These are phyloP conservation scores for Cairina moschata DNA, from an alignment of 2,113 vertebrate genomes.

Conservation along the genomic window DNA sequence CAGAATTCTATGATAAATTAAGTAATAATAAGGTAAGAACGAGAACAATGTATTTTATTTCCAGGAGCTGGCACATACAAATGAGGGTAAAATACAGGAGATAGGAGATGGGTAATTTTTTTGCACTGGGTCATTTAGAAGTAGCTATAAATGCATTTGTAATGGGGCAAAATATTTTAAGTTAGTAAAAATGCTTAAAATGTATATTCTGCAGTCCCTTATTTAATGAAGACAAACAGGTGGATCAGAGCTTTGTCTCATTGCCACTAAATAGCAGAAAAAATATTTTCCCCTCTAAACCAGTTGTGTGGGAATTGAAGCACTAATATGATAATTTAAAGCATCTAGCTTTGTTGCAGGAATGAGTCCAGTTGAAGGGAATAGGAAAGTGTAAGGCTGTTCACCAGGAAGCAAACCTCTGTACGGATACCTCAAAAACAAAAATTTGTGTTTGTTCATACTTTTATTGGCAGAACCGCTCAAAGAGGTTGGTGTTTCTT, in stretches of 20 bases:
- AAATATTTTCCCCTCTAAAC: background rate
- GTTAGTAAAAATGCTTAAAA: conserved; percentile 7
- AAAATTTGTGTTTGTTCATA: background rate
- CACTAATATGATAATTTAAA: background rate
- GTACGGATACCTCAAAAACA: background rate
- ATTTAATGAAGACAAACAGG: conserved; percentile 34
- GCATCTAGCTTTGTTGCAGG: background rate
- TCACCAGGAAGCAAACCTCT: background rate
- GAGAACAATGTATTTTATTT: conserved; percentile 43
- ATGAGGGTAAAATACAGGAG: conserved; percentile 28
- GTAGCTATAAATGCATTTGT: conserved; percentile 40
- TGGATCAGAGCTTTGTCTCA: background rate
- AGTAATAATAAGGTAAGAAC: conserved; percentile 44
- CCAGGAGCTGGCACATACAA: background rate
- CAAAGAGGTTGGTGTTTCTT: background rate
- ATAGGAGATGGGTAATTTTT: background rate
- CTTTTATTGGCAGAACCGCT: background rate
- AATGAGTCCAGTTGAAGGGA: background rate
- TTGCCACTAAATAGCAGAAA: background rate
- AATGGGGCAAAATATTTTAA: conserved; percentile 43
- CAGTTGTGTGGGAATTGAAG: background rate
- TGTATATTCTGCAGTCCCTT: background rate
- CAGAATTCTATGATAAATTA: conserved; percentile 32
- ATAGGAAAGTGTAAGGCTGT: background rate
- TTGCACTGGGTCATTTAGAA: conserved; percentile 23